A percentile compares a stretch with the other conserved stretches of the same genome.
phyloP scores from a whole-genome alignment of 2,797 vertebrate genomes.

The Sebastolobus altivelis region DNA sequence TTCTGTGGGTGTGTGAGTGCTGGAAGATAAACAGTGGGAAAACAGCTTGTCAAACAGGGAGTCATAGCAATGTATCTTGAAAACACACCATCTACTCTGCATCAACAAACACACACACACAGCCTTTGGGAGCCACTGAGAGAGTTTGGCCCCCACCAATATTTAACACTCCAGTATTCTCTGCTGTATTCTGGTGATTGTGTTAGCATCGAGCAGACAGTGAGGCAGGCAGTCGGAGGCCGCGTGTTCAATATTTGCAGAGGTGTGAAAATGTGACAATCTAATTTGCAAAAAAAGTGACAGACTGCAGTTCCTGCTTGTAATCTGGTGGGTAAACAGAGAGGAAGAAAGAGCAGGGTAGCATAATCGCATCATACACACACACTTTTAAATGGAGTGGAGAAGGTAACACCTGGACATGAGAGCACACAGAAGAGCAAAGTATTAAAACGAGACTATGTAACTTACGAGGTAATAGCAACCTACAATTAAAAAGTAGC shows the following conservation, averaged over 20 bases:
- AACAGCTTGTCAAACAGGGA: conserved; percentile 38
- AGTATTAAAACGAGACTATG: background rate
- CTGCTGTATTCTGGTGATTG: conserved; percentile 21
- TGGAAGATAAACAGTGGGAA: conserved; percentile 47
- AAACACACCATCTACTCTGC: conserved; percentile 36
- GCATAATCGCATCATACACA: background rate
- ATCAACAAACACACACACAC: conserved; percentile 23
- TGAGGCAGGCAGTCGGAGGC: conserved; percentile 5
- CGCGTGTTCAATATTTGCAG: conserved; percentile 35
- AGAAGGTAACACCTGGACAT: background rate
- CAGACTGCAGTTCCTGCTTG: conserved; percentile 19
- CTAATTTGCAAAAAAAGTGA: conserved; percentile 43
- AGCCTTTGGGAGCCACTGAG: background rate
- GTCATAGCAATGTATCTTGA: conserved; percentile 29
- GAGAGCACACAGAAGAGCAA: background rate
- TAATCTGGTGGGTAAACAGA: conserved; percentile 26
- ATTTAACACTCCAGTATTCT: conserved; percentile 3
- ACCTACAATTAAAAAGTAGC: background rate
- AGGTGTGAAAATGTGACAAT: conserved; percentile 21
- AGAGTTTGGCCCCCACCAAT: conserved; percentile 15
- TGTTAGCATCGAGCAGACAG: conserved; percentile 24
- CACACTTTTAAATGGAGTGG: conserved; percentile 9
- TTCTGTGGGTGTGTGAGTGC: conserved; percentile 9
- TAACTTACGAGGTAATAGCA: background rate
- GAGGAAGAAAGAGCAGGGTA: background rate